Evolutionary conservation across 1,140 invertebrate species (phyloP).

Genomic region (Nomia melanderi): DNA sequence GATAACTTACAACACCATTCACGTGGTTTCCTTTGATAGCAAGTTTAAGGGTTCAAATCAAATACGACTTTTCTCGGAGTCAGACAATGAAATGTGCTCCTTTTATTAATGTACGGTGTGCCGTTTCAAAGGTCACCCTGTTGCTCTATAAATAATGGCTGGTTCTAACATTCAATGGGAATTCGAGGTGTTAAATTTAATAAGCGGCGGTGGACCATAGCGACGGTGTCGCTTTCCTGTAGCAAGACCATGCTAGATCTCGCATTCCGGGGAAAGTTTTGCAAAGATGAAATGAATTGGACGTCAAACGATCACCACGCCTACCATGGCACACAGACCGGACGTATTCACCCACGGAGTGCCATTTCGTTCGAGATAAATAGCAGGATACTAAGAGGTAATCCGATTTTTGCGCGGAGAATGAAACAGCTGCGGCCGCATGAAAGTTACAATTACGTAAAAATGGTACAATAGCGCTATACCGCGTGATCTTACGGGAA

Average conservation of each 20-base stretch:
- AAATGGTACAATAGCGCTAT: no score
- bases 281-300: background rate
- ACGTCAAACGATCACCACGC: background rate
- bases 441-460: no score
- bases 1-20: no score
- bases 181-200: conserved; percentile 7
- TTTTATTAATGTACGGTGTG: background rate
- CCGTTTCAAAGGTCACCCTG: background rate
- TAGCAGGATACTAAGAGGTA: background rate
- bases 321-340: background rate
- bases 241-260: background rate
- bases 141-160: background rate
- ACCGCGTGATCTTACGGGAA: no score
- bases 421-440: no score
- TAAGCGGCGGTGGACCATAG: background rate
- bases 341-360: background rate
- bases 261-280: background rate
- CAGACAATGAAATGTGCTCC: background rate
- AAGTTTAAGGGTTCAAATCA: no score
- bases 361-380: background rate
- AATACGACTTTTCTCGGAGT: background rate
- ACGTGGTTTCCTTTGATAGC: no score
- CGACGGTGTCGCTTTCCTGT: background rate
- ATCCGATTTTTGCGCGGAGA: no score
- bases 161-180: background rate